Conservation (phyloP, 2,113 vertebrate species). For the Sakesphorus luctuosus region DNA sequence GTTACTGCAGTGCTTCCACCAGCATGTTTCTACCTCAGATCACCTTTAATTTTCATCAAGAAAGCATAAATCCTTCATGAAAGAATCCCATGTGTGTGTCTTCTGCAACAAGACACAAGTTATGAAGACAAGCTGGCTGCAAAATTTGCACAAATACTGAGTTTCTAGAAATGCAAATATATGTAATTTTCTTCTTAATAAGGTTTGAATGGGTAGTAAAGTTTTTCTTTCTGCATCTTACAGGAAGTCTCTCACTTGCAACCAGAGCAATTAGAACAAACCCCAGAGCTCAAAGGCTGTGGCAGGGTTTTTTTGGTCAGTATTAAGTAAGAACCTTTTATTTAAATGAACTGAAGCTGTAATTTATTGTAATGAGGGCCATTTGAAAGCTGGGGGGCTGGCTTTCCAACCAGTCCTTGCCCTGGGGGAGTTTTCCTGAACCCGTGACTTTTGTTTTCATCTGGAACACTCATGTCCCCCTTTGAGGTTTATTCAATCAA, state of each 20-base stretch:
- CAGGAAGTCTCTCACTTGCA: background rate
- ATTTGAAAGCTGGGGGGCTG: background rate
- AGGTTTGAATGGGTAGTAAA: background rate
- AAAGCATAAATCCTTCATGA: background rate
- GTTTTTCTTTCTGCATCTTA: background rate
- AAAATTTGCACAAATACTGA: background rate
- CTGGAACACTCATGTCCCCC: background rate
- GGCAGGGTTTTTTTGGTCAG: background rate
- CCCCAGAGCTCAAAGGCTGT: background rate
- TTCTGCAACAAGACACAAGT: background rate
- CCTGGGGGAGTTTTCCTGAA: background rate
- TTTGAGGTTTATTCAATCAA: background rate
- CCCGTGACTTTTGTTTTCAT: background rate
- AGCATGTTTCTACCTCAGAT: background rate
- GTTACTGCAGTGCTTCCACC: background rate
- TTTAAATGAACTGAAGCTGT: background rate
- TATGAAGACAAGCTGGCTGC: background rate
- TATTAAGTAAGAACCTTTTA: background rate
- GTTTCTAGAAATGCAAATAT: background rate
- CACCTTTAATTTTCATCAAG: background rate
- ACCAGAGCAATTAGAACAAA: background rate
- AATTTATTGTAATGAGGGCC: background rate
- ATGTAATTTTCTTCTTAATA: background rate
- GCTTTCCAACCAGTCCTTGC: background rate
- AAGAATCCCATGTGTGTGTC: background rate